Evolutionary conservation across 2,113 vertebrate genomes (phyloP).

Genomic region (Neofelis nebulosa): DNA sequence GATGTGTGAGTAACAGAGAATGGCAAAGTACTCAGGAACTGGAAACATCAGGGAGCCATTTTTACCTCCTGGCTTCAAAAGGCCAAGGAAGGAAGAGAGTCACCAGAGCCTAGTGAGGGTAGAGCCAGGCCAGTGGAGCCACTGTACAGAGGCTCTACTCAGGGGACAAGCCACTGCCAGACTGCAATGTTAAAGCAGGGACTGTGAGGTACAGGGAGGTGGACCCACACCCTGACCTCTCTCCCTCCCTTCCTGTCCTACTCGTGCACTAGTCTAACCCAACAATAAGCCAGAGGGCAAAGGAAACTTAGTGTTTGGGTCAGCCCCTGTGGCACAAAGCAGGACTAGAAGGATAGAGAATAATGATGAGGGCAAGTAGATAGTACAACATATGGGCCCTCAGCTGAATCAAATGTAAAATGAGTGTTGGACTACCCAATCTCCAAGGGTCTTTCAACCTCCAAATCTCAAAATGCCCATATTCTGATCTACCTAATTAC

Average conservation of each 20-base stretch:
- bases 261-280: not conserved
- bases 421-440: not conserved
- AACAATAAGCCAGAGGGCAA: not conserved
- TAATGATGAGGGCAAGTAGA: not conserved
- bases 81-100: not conserved
- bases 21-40: not conserved
- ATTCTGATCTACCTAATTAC: not conserved
- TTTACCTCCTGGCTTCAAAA: not conserved
- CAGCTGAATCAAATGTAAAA: not conserved
- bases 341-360: not conserved
- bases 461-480: not conserved
- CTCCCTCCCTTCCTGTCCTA: not conserved
- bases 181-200: not conserved
- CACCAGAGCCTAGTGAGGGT: not conserved
- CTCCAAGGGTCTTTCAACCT: not conserved
- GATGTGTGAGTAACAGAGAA: not conserved
- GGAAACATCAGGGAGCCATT: not conserved
- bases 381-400: not conserved
- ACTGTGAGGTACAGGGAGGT: fast-evolving
- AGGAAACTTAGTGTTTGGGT: not conserved
- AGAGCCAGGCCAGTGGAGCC: no score
- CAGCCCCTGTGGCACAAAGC: not conserved
- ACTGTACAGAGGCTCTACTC: no score
- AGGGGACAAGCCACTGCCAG: not conserved
- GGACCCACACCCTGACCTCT: not conserved